Evolutionary conservation across 2,797 vertebrate genomes (phyloP), one percentile per base, ranked within the genome.

Genomic region (Telmatherina bonti): DNA sequence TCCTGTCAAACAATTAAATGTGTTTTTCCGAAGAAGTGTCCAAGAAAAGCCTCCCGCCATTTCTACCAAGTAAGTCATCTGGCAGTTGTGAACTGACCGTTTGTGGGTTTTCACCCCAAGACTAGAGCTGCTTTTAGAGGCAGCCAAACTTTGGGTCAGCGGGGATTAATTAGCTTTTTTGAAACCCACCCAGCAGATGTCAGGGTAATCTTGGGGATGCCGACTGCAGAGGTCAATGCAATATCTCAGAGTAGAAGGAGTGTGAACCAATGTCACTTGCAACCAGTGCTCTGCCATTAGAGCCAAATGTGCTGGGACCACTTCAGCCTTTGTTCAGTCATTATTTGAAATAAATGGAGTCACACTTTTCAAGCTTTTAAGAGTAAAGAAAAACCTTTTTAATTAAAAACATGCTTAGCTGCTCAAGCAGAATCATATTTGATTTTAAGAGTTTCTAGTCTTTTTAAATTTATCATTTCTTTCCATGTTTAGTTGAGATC

Each of bases 121-220:
- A 90, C 78, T 58, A 7, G 72, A 76, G 82, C 79, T 83, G 83
- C 83, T 88, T 88, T 89, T 88, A 85, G 83, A 91, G 84, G 80
- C 88, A 74, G 76, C 76, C 83, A 91, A 92, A 92, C 90, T 88
- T 80, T 79, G 86, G 93, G 93, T 94, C 93, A 94, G 86, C 60
- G 30, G 91, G 93, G 93, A 94, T 95, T 95, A 94, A 94, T 95
- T 94, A 95, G 91, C 90, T 94, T 92, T 92, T n/a, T 84, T 87
- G 90, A 91, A 92, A 91, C 81, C 91, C 83, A 79, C 88, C 89
- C 89, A 88, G 79, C 91, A 92, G 90, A 94, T 94, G 93, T 93
- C 92, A 93, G 93, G 90, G 94, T 93, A 93, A 94, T 93, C 92
- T 93, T 82, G 85, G 85, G 81, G 38, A 83, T 85, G 84, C 72